Conservation (phyloP, 2,113 vertebrate species). For the Copsychus sechellarum region DNA sequence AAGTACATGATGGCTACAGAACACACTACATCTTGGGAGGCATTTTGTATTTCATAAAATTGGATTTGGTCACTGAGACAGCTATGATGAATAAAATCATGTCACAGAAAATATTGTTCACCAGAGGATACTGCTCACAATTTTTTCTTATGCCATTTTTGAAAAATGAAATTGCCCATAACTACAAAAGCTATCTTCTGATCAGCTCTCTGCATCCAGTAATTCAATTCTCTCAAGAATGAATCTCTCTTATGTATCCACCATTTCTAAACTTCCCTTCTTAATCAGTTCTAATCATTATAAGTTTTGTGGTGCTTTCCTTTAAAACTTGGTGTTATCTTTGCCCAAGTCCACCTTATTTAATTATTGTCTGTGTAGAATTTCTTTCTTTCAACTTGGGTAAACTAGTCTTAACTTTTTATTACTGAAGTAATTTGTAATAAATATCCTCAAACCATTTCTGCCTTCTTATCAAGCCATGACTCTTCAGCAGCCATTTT, state of each 20-base stretch:
- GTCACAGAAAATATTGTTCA: background rate
- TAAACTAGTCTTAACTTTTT: background rate
- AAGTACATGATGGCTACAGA: background rate
- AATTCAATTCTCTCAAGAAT: background rate
- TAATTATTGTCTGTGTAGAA: background rate
- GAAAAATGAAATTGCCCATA: background rate
- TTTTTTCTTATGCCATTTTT: background rate
- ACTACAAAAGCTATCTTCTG: background rate
- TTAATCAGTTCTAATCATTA: background rate
- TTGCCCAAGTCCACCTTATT: background rate
- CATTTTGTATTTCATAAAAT: background rate
- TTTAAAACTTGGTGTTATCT: background rate
- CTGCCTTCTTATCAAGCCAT: background rate
- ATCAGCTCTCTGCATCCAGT: background rate
- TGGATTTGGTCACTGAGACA: background rate
- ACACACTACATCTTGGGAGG: background rate
- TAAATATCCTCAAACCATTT: background rate
- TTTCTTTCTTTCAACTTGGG: background rate
- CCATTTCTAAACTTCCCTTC: background rate
- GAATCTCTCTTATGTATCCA: background rate
- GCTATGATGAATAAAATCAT: background rate
- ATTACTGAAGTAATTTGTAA: background rate
- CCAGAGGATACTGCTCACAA: background rate
- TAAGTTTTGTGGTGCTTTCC: background rate
- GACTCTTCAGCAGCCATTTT: background rate